These are phyloP conservation scores for Myotis daubentonii DNA, from an alignment of 2,797 vertebrate species.

Conservation along the genomic window DNA sequence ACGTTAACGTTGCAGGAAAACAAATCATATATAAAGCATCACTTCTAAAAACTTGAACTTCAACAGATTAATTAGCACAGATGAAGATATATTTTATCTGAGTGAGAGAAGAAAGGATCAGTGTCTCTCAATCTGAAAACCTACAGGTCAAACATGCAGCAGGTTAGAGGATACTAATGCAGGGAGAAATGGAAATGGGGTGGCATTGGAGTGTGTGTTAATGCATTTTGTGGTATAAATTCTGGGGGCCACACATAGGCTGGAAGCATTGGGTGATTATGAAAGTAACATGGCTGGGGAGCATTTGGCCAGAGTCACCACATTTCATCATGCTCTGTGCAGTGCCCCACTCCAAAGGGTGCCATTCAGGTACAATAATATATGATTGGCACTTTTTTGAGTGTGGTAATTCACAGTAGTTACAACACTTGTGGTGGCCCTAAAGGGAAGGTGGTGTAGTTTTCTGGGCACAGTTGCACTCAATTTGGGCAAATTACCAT, in stretches of 20 bases:
- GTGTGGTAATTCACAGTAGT: conserved; percentile 54
- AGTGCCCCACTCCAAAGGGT: conserved; percentile 40
- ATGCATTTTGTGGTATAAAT: background rate
- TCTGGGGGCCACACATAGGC: accelerated
- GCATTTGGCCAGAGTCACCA: background rate
- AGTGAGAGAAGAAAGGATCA: background rate
- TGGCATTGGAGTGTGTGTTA: background rate
- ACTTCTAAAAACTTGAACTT: background rate
- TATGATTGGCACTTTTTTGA: conserved; percentile 55
- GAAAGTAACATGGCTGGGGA: background rate
- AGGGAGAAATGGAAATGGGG: background rate
- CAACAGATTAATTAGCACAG: background rate
- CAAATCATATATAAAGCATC: background rate
- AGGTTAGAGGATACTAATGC: background rate
- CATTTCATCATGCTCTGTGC: conserved; percentile 7
- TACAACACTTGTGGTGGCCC: background rate
- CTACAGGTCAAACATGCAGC: background rate
- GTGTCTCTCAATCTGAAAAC: background rate
- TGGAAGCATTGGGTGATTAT: background rate
- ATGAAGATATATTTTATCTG: background rate
- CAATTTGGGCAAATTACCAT: background rate
- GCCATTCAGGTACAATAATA: background rate
- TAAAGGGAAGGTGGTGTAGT: accelerated
- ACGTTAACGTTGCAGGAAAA: background rate
- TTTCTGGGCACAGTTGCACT: background rate